Percentiles rank a stretch among this genome's conserved stretches.
phyloP scores from a whole-genome alignment of 2,113 vertebrate species.

The Choloepus hoffmanni region DNA sequence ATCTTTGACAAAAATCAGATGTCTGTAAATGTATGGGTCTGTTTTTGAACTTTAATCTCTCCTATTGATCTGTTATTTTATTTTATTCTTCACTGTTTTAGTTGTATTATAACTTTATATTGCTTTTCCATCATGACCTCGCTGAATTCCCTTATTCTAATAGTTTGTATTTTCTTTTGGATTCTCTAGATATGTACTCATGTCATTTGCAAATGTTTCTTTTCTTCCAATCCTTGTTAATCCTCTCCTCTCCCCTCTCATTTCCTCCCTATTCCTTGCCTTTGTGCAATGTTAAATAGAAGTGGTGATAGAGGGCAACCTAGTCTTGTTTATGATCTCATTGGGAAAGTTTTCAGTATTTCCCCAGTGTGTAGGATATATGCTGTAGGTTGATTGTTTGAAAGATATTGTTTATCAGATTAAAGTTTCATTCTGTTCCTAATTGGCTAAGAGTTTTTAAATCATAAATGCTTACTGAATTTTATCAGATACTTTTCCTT shows the following conservation, averaged over 20 bases:
- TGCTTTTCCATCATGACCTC: background rate
- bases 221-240: background rate
- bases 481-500: background rate
- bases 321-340: background rate
- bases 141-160: background rate
- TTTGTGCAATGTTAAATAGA: constrained; percentile 33
- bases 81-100: background rate
- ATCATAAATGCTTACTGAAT: constrained; percentile 8
- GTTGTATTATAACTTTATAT: background rate
- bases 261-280: background rate
- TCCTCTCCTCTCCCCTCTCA: background rate
- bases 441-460: constrained; percentile 6
- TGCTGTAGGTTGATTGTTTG: background rate
- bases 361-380: background rate
- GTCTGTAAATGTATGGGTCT: background rate
- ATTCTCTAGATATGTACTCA: background rate
- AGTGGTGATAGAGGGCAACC: background rate
- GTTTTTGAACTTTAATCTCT: background rate
- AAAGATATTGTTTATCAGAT: constrained; percentile 30
- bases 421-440: constrained; percentile 42
- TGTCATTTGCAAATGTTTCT: constrained; percentile 7
- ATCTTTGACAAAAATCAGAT: background rate
- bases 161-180: background rate
- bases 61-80: background rate
- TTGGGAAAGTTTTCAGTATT: background rate